Conservation (phyloP, 1,140 invertebrate species). For the Drusus annulatus region DNA sequence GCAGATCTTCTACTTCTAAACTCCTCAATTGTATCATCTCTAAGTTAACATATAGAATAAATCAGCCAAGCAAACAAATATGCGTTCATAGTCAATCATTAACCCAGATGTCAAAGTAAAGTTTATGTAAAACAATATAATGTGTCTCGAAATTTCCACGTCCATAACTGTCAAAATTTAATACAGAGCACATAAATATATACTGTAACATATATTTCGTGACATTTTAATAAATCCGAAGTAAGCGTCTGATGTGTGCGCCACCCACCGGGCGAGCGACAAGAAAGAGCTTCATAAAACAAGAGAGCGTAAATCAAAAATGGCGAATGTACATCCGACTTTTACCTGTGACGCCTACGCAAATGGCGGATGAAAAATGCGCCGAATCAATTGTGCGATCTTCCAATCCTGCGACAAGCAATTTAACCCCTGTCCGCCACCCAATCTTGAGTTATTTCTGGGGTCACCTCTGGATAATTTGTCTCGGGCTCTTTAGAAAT, state of each 20-base stretch:
- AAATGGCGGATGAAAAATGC: slow-evolving; percentile 8
- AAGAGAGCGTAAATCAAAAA: slow-evolving; percentile 32
- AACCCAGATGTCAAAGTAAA: too few species aligned
- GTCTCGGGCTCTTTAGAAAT: slow-evolving; percentile 24
- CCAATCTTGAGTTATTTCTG: slow-evolving; percentile 14
- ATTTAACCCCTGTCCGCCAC: slow-evolving; percentile 17
- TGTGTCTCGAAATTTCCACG: neutral
- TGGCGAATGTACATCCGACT: slow-evolving; percentile 8
- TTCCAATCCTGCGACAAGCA: slow-evolving; percentile 22
- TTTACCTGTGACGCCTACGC: slow-evolving; percentile 28
- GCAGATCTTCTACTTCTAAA: too few species aligned
- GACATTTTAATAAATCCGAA: slow-evolving; percentile 23
- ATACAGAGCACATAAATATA: slow-evolving; percentile 19
- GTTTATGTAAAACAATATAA: too few species aligned
- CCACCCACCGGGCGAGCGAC: slow-evolving; percentile 18
- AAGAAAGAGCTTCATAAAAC: slow-evolving; percentile 13
- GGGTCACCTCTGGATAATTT: slow-evolving; percentile 18
- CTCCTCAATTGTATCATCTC: too few species aligned
- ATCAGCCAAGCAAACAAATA: too few species aligned
- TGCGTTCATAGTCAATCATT: too few species aligned
- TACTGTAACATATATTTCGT: too few species aligned
- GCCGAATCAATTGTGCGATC: slow-evolving; percentile 24
- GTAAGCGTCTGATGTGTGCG: neutral
- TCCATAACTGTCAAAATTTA: neutral
- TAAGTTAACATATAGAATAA: too few species aligned